Evolutionary conservation across 1,140 invertebrate species (phyloP).

Genomic region (Temnothorax longispinosus): DNA sequence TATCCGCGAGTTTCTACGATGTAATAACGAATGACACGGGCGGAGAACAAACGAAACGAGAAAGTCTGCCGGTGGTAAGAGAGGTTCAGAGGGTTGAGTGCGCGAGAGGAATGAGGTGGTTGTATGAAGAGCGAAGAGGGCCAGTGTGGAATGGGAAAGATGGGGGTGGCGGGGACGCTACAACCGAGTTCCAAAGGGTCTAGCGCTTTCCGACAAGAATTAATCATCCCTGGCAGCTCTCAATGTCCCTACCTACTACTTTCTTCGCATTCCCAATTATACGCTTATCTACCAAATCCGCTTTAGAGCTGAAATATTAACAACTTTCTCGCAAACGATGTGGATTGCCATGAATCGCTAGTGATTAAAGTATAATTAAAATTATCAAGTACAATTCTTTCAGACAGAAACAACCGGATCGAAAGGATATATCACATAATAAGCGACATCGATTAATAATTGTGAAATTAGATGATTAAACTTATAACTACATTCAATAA

Average conservation of each 20-base stretch:
- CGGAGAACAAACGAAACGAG: conserved; percentile 83
- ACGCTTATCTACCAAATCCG: conserved; percentile 78
- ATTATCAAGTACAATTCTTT: not conserved
- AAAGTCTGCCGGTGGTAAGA: conserved; percentile 79
- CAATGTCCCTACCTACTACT: conserved; percentile 80
- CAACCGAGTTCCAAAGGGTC: conserved; percentile 80
- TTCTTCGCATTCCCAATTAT: conserved; percentile 83
- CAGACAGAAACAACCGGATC: not conserved
- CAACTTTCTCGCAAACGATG: conserved; percentile 45
- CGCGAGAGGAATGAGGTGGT: conserved; percentile 51
- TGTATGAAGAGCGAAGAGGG: conserved; percentile 54
- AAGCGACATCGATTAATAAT: not conserved
- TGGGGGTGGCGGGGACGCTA: conserved; percentile 72
- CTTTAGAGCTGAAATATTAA: conserved; percentile 72
- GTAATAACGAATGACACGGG: conserved; percentile 84
- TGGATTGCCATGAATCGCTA: conserved; percentile 1
- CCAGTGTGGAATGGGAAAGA: conserved; percentile 58
- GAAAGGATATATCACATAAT: not conserved
- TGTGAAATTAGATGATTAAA: not conserved
- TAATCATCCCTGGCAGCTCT: conserved; percentile 83
- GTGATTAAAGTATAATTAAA: conserved; percentile 27
- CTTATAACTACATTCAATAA: not conserved
- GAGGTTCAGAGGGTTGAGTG: conserved; percentile 65
- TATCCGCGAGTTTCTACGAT: conserved; percentile 84
- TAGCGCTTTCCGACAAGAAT: conserved; percentile 80